Percentiles rank a stretch among this genome's conserved stretches.
These are phyloP conservation scores for Macrobrachium nipponense DNA, from an alignment of 1,140 invertebrate genomes.

Conservation along the genomic window DNA sequence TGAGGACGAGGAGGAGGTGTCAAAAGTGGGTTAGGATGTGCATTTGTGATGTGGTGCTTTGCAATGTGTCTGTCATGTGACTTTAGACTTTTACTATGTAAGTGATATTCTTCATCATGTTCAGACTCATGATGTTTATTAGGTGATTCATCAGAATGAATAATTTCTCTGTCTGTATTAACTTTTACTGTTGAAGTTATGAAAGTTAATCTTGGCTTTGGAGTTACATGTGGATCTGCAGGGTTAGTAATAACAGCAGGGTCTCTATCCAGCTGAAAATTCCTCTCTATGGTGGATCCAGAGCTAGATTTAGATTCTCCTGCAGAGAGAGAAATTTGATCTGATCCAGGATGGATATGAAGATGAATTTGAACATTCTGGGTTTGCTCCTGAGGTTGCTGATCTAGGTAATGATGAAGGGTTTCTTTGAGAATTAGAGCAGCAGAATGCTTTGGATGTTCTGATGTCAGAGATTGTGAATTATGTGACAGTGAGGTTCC, in stretches of 20 bases:
- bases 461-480: neutral
- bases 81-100: no score
- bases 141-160: no score
- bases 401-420: conserved; percentile 10
- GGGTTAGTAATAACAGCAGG: neutral
- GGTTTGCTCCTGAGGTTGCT: conserved; percentile 24
- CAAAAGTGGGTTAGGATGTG: no score
- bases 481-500: neutral
- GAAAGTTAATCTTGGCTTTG: neutral
- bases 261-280: neutral
- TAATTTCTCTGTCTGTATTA: no score
- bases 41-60: no score
- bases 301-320: neutral
- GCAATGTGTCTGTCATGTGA: no score
- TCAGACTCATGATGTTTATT: no score
- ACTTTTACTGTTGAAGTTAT: neutral
- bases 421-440: conserved; percentile 20
- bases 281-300: neutral
- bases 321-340: conserved; percentile 3
- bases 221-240: neutral
- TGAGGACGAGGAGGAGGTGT: neutral
- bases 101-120: no score
- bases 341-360: conserved; percentile 41
- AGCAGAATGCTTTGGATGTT: conserved; percentile 10
- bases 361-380: conserved; percentile 48